phyloP scores from a whole-genome alignment of 2,113 vertebrate genomes.

The Cheirogaleus medius region DNA sequence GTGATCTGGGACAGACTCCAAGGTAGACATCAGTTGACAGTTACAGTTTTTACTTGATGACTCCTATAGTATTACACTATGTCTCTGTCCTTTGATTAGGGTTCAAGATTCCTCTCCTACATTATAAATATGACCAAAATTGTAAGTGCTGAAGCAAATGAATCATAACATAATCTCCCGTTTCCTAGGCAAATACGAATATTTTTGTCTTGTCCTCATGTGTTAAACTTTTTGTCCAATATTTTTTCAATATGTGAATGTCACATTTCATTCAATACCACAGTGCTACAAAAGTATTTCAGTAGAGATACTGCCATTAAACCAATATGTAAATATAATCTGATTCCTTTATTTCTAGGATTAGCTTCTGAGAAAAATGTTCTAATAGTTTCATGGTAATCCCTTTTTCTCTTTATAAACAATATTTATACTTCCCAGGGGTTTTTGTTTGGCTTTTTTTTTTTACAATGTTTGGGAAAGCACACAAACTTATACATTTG shows the following conservation, averaged over 20 bases:
- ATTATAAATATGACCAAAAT: neutral
- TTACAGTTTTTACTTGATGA: neutral
- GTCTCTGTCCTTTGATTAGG: slow-evolving; percentile 21
- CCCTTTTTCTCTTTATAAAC: neutral
- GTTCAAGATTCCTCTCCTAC: neutral
- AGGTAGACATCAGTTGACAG: slow-evolving; percentile 22
- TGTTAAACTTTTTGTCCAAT: neutral
- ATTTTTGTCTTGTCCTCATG: neutral
- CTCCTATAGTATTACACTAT: neutral
- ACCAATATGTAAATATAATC: neutral
- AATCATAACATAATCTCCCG: neutral
- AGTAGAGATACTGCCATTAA: neutral
- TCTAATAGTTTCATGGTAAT: neutral
- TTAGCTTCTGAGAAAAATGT: neutral
- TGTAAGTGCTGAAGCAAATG: neutral
- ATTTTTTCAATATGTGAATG: neutral
- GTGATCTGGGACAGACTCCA: slow-evolving; percentile 8
- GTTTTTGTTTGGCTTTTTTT: neutral
- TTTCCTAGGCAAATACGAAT: neutral
- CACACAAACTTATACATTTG: neutral
- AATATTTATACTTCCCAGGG: neutral
- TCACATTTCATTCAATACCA: neutral
- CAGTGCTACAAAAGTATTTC: neutral
- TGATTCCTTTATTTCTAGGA: neutral
- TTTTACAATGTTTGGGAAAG: neutral